Conservation (phyloP, 2,113 vertebrate species). For the Ophthalmolycus amberensis region DNA sequence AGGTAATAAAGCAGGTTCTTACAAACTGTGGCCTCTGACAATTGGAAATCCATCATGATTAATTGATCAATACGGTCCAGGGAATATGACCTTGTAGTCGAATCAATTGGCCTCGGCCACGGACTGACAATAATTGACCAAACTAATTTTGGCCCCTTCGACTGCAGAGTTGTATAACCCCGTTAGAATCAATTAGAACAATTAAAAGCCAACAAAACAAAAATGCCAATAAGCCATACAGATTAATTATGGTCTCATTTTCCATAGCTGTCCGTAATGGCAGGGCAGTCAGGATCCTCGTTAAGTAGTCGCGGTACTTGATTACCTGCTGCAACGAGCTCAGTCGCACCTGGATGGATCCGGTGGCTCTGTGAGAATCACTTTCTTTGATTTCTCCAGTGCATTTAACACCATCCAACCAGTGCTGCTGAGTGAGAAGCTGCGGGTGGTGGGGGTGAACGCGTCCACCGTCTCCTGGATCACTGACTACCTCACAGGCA, state of each 20-base stretch:
- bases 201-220: conserved; percentile 53
- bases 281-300: conserved; percentile 37
- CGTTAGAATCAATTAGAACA: conserved; percentile 73
- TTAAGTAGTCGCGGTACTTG: conserved; percentile 50
- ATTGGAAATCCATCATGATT: conserved; percentile 79
- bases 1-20: conserved; percentile 65
- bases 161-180: conserved; percentile 71
- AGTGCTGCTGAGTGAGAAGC: too few species aligned
- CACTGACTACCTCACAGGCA: too few species aligned
- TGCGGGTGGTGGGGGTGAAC: too few species aligned
- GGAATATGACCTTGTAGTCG: conserved; percentile 65
- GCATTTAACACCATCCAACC: too few species aligned
- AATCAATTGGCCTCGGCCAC: conserved; percentile 70
- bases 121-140: conserved; percentile 59
- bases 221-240: conserved; percentile 6
- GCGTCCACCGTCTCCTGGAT: too few species aligned
- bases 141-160: conserved; percentile 53
- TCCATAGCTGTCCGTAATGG: conserved; percentile 44
- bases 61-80: conserved; percentile 75
- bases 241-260: conserved; percentile 64
- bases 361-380: too few species aligned
- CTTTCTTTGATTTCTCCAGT: too few species aligned
- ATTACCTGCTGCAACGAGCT: background rate
- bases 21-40: conserved; percentile 64
- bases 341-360: too few species aligned